These are phyloP conservation scores for Alca torda DNA, from an alignment of 2,797 vertebrate species.

Conservation along the genomic window DNA sequence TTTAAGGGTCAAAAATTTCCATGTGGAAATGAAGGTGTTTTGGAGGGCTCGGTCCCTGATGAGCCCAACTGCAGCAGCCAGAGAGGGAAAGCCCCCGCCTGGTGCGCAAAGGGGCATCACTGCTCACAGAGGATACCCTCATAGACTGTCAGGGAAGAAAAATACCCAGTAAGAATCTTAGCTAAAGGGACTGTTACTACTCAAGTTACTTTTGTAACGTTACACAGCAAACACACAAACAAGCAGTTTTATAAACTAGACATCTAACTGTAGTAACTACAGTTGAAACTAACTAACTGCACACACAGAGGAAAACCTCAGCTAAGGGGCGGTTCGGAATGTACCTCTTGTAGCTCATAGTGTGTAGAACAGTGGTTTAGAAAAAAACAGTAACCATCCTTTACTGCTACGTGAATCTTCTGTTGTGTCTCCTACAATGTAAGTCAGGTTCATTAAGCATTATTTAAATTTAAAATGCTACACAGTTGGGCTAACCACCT, in stretches of 20 bases:
- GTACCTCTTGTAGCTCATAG: accelerated
- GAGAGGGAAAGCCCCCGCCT: accelerated
- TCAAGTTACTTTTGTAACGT: neutral
- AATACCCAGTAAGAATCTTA: neutral
- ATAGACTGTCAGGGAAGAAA: neutral
- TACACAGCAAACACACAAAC: neutral
- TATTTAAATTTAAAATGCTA: neutral
- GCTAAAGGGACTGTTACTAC: neutral
- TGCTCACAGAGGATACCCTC: neutral
- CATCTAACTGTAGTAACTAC: accelerated
- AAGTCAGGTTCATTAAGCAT: neutral
- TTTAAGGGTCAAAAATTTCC: neutral
- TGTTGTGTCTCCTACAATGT: neutral
- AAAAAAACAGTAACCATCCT: neutral
- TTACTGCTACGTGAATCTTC: neutral
- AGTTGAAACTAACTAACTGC: neutral
- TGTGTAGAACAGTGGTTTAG: neutral
- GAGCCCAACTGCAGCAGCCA: neutral
- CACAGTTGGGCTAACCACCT: neutral
- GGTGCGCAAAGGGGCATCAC: accelerated
- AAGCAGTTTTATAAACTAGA: neutral
- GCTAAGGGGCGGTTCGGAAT: neutral
- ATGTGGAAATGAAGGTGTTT: neutral
- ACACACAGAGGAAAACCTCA: neutral
- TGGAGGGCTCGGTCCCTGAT: neutral